Evolutionary conservation across 2,113 vertebrate species (phyloP).

Genomic region (human): DNA sequence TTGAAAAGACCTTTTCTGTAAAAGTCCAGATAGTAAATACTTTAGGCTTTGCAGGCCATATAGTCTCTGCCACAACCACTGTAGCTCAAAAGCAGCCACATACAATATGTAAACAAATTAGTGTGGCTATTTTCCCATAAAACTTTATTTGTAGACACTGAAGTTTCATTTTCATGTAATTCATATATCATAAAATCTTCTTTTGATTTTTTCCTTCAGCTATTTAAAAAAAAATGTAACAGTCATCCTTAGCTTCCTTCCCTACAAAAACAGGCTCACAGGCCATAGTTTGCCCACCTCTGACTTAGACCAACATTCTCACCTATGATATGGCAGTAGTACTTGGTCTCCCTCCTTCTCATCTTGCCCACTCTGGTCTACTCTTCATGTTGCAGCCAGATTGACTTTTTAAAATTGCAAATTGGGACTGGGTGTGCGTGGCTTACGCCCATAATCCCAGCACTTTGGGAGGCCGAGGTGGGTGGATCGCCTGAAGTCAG

Average conservation of each 20-base stretch:
- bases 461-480: no score
- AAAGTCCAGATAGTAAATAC: not conserved
- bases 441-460: no score
- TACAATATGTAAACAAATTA: not conserved
- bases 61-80: not conserved
- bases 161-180: conserved; percentile 10
- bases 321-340: not conserved
- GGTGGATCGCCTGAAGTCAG: no score
- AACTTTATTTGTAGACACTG: not conserved
- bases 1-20: not conserved
- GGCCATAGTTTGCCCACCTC: not conserved
- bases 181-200: not conserved
- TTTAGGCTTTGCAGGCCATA: not conserved
- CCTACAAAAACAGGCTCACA: not conserved
- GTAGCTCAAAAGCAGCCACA: not conserved
- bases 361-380: not conserved
- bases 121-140: not conserved
- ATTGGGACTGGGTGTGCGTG: no score
- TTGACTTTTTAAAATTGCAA: conserved; percentile 6
- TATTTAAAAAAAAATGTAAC: not conserved
- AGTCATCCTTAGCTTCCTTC: not conserved
- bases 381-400: not conserved
- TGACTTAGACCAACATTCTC: not conserved
- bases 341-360: not conserved
- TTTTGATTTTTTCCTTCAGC: not conserved